phyloP scores from a whole-genome alignment of 2,113 vertebrate species.

The Platichthys flesus region DNA sequence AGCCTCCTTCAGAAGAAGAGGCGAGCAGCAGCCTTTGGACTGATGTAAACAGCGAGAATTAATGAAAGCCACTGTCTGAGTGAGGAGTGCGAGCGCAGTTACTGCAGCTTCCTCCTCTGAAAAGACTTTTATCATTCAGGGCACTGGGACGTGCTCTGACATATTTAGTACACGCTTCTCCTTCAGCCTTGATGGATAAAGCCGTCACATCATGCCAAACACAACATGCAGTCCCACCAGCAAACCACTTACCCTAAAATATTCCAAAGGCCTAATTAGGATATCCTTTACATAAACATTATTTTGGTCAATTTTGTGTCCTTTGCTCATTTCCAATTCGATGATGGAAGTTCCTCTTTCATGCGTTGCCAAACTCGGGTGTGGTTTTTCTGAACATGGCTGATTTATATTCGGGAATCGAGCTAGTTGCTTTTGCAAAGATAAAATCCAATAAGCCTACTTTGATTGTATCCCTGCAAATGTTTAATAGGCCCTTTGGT shows the following conservation, averaged over 20 bases:
- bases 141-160: conserved; percentile 35
- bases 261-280: conserved; percentile 39
- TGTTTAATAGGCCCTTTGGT: conserved; percentile 5
- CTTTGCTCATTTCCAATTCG: conserved; percentile 12
- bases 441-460: conserved; percentile 35
- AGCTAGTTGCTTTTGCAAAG: not conserved
- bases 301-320: not conserved
- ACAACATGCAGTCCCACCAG: conserved; percentile 7
- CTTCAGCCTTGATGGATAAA: conserved; percentile 24
- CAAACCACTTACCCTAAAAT: conserved; percentile 30
- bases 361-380: conserved; percentile 17
- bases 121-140: conserved; percentile 27
- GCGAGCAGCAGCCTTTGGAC: conserved; percentile 1
- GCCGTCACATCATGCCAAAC: conserved; percentile 25
- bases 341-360: conserved; percentile 16
- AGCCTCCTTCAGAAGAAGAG: conserved; percentile 4
- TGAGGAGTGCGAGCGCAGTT: not conserved
- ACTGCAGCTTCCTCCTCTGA: conserved; percentile 25
- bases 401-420: conserved; percentile 35
- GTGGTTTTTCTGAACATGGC: not conserved
- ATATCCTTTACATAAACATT: conserved; percentile 14
- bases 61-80: conserved; percentile 29
- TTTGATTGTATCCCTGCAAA: conserved; percentile 30
- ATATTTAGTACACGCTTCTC: conserved; percentile 33
- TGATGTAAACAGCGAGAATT: conserved; percentile 30